Evolutionary conservation across 2,113 vertebrate genomes (phyloP), one percentile per base, ranked within the genome.

Genomic region (Dendrocopos noguchii): DNA sequence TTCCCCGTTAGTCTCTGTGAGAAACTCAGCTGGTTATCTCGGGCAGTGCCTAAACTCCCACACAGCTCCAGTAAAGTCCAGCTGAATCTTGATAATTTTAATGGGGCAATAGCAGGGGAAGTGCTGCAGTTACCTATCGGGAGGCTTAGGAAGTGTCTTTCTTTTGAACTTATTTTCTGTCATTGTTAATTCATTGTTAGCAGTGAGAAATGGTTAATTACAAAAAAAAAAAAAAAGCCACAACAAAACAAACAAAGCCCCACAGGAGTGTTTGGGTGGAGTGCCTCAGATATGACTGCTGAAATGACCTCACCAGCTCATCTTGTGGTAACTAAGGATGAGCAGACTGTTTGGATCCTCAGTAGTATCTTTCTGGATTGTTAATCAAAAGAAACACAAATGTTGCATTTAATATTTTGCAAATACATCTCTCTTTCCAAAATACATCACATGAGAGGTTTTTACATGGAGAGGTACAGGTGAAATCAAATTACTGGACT

Each of bases 281-380:
- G 79, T 66, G 55, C n/a, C 39, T 81, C 63, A 57, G 80, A 47
- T 21, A 14, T 3, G n/a, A 19, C n/a, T 66, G 75, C 57, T 77
- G 78, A 52, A 82, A 21, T 87, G 72, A 89, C 21, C 64, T 89
- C 82, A 84, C 18, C 27, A 31, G 64, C 75, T 65, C 79, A 71
- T 25, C 7, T 82, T 18, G 15, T 66, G 42, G 52, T 59, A 52
- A 50, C 50, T 65, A 20, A 70, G 71, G 55, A 12, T 50, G 71
- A 63, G 24, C 64, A 46, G 75, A 18, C 20, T 47, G 0, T 63
- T 67, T 25, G 22, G 55, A 77, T 63, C n/a, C 60, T 80, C 47
- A 27, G 63, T 33, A 29, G 33, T 10, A 1, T 50, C 59, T 9
- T 56, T 68, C 57, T 78, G 36, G 10, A 65, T 87, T 29, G 39